Evolutionary conservation across 2,113 vertebrate species (phyloP).

Genomic region (Bungarus multicinctus): DNA sequence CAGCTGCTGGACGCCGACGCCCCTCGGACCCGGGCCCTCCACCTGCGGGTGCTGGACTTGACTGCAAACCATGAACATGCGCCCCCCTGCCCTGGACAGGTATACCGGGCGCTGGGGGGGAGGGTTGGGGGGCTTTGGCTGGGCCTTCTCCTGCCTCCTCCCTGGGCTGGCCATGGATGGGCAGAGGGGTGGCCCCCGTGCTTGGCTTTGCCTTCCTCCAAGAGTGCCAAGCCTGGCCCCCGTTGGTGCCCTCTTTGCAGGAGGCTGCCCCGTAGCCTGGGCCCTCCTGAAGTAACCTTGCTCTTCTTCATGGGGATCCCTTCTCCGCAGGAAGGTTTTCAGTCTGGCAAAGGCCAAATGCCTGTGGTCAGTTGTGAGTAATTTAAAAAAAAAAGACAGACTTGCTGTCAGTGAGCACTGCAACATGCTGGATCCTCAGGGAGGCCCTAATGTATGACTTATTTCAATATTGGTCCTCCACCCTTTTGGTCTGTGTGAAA

Average conservation of each 20-base stretch:
- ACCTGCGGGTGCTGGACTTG: slow-evolving; percentile 1
- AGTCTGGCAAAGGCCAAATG: not conserved
- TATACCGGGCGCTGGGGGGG: not conserved
- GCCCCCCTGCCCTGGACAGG: slow-evolving; percentile 68
- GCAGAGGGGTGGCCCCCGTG: not conserved
- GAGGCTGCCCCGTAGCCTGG: not conserved
- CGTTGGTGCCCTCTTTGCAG: not conserved
- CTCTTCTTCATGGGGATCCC: not conserved
- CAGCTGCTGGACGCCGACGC: too few species aligned
- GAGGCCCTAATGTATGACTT: not conserved
- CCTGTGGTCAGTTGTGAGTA: not conserved
- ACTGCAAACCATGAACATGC: slow-evolving; percentile 64
- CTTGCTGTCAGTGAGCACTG: not conserved
- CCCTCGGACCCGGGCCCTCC: not conserved
- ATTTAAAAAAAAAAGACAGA: not conserved
- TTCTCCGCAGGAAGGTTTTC: not conserved
- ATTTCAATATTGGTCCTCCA: not conserved
- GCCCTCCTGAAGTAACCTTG: too few species aligned
- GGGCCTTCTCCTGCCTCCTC: not conserved
- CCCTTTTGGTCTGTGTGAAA: not conserved
- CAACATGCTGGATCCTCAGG: not conserved
- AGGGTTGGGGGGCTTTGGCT: not conserved
- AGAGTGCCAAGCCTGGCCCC: too few species aligned
- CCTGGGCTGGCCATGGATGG: not conserved
- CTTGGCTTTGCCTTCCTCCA: not conserved